Evolutionary conservation across 1,140 invertebrate genomes (phyloP).

Genomic region (Lepidurus packardi): DNA sequence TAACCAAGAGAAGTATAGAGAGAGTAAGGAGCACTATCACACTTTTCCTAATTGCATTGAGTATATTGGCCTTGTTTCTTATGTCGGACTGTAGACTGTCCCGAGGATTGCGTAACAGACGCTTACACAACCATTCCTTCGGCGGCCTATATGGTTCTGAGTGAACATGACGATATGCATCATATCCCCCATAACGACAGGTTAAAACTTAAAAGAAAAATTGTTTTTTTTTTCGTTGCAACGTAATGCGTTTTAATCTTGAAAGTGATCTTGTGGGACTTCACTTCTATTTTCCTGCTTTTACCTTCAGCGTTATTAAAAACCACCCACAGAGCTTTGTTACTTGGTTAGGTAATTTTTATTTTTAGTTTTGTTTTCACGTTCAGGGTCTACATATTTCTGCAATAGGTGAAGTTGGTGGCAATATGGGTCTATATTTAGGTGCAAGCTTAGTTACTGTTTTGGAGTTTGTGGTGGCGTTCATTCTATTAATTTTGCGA

Average conservation of each 20-base stretch:
- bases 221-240: not conserved
- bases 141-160: constrained; percentile 23
- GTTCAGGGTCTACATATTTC: not conserved
- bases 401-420: constrained; percentile 27
- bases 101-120: constrained; percentile 30
- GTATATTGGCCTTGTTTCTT: not conserved
- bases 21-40: not conserved
- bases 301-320: constrained; percentile 29
- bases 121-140: constrained; percentile 19
- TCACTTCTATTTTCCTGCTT: constrained; percentile 30
- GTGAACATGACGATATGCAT: constrained; percentile 33
- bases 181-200: not conserved
- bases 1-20: not conserved
- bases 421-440: constrained; percentile 32
- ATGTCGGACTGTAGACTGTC: not conserved
- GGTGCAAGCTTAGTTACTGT: constrained; percentile 32
- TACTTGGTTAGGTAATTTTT: constrained; percentile 30
- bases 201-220: not conserved
- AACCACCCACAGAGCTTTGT: constrained; percentile 32
- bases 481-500: not conserved
- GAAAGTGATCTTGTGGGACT: constrained; percentile 6
- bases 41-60: not conserved
- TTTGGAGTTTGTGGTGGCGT: constrained; percentile 19
- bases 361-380: not conserved
- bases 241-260: not conserved